Conservation (phyloP, 2,113 vertebrate genomes). For the Amphilophus citrinellus region DNA sequence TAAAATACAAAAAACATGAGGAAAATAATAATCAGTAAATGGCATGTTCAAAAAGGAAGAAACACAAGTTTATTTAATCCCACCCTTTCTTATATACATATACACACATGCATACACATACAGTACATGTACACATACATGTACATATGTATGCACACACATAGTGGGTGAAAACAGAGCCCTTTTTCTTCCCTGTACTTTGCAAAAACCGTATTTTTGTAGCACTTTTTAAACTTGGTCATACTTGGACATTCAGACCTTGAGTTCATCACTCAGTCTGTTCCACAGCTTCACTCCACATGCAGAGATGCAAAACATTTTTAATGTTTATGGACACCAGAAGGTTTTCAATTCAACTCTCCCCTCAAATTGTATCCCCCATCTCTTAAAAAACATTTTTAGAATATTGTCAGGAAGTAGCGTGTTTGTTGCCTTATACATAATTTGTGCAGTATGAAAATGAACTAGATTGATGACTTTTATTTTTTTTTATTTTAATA, state of each 20-base stretch:
- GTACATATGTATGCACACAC: not conserved
- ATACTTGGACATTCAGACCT: not conserved
- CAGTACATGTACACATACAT: not conserved
- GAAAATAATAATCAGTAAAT: not conserved
- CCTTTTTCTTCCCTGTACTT: not conserved
- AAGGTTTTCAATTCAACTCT: not conserved
- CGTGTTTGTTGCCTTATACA: no score
- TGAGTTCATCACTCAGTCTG: not conserved
- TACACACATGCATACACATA: accelerated
- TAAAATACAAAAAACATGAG: not conserved
- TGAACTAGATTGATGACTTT: no score
- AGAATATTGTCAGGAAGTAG: not conserved
- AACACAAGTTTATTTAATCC: not conserved
- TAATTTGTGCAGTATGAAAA: no score
- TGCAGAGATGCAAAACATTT: not conserved
- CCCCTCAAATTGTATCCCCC: not conserved
- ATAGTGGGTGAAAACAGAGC: not conserved
- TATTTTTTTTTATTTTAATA: no score
- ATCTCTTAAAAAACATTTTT: not conserved
- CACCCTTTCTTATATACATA: not conserved
- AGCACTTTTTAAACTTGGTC: not conserved
- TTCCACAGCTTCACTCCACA: not conserved
- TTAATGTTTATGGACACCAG: no score
- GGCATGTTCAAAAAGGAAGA: not conserved
- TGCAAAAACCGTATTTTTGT: not conserved